These are phyloP conservation scores for Petrocephalus zakoni DNA, from an alignment of 2,113 vertebrate species.

Conservation along the genomic window DNA sequence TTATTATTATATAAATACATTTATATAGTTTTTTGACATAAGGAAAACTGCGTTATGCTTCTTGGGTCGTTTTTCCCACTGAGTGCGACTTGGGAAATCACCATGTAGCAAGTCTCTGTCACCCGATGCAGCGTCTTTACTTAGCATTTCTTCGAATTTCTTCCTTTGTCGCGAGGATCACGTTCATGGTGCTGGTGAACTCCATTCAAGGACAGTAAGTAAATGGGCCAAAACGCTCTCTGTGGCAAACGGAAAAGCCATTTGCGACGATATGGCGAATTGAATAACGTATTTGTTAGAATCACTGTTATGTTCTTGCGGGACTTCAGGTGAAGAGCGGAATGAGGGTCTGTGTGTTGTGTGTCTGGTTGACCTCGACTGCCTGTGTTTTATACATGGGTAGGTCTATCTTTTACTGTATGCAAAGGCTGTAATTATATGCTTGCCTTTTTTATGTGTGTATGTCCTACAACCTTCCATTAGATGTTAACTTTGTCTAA, in stretches of 20 bases:
- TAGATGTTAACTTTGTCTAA: constrained; percentile 18
- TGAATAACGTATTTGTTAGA: background rate
- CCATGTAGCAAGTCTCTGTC: background rate
- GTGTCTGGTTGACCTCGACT: background rate
- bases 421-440: background rate
- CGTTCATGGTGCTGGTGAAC: background rate
- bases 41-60: background rate
- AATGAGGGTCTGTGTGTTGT: background rate
- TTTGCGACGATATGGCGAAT: background rate
- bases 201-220: background rate
- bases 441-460: constrained; percentile 5
- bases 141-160: background rate
- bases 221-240: background rate
- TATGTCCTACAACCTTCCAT: background rate
- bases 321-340: background rate
- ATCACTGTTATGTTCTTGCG: background rate
- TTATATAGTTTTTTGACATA: background rate
- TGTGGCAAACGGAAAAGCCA: background rate
- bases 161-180: background rate
- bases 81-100: background rate
- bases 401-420: background rate
- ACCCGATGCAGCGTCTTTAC: background rate
- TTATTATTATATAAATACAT: background rate
- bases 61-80: background rate
- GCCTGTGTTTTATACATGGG: background rate